These are phyloP conservation scores for Gymnocephalus cernua DNA, from an alignment of 2,113 vertebrate species.

Conservation along the genomic window DNA sequence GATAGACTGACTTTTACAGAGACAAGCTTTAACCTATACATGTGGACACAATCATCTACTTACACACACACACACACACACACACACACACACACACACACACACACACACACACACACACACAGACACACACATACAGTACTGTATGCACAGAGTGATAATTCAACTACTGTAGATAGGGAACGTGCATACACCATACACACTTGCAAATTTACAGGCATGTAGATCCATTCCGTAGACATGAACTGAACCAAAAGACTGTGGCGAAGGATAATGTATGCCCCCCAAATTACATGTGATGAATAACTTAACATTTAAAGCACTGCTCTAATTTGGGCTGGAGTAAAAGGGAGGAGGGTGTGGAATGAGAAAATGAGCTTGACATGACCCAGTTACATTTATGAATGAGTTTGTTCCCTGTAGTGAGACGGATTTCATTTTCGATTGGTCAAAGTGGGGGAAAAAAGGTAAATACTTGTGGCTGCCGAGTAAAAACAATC, in stretches of 20 bases:
- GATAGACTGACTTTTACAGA: slow-evolving; percentile 41
- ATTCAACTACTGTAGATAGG: not conserved
- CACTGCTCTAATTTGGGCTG: slow-evolving; percentile 70
- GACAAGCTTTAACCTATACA: slow-evolving; percentile 22
- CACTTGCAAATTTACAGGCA: not conserved
- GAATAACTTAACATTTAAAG: slow-evolving; percentile 86
- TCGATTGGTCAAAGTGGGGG: slow-evolving; percentile 48
- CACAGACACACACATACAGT: not conserved
- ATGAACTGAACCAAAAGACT: slow-evolving; percentile 45
- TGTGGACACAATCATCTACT: slow-evolving; percentile 6
- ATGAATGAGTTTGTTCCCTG: slow-evolving; percentile 72
- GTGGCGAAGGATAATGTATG: slow-evolving; percentile 71
- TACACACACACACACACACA: not conserved
- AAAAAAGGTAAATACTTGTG: slow-evolving; percentile 46
- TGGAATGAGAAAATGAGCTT: slow-evolving; percentile 69
- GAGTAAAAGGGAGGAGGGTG: slow-evolving; percentile 57
- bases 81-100: not conserved
- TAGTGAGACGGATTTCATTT: slow-evolving; percentile 47
- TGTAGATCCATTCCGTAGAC: not conserved
- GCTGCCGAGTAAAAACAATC: slow-evolving; percentile 28
- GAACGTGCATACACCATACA: not conserved
- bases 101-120: not conserved
- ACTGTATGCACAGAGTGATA: not conserved
- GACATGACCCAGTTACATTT: slow-evolving; percentile 81
- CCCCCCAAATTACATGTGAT: slow-evolving; percentile 75